Evolutionary conservation across 2,797 vertebrate species (phyloP), one percentile per base, ranked within the genome.

Genomic region (Lemur catta): DNA sequence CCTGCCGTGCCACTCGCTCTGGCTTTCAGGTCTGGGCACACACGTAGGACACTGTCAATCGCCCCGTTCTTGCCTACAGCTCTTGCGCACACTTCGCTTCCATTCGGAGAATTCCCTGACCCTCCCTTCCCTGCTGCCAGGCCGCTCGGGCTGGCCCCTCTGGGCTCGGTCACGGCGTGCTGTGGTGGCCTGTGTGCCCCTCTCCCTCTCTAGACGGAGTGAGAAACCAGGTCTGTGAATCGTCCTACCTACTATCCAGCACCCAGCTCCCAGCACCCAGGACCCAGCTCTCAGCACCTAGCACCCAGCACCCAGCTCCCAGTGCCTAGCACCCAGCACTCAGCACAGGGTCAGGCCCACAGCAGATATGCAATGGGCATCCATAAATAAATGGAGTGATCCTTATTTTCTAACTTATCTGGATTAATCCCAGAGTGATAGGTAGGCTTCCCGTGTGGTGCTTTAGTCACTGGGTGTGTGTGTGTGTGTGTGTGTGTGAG

Each of bases 161-260:
- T 1, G 0, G 2, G 11, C 52, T 22, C 4, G 28, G 69, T 30
- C 76, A 17, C 50, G 2, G 59, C 0, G 0, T 30, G 55, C 78
- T 8, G 0, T 8, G 50, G 48, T 20, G 6, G 20, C 69, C 43
- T 33, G n/a, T 28, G n/a, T 24, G 33, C 35, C 28, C 9, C 2
- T 30, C 33, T 7, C 12, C 13, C 57, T 61, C 80, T 59, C n/a
- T 13, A 6, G 69, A 26, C 41, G 4, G 28, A 33, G 48, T 10
- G 1, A 71, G 61, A 76, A 46, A 28, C 43, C 30, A 33, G 43
- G 24, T 28, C 65, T 69, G 24, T 41, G 59, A 26, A 28, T 38
- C 48, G 18, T 20, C 18, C 52, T 63, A 30, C 50, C 76, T 57
- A n/a, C 59, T 14, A 41, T 35, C 41, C 41, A 48, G 26, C 69